Evolutionary conservation across 2,888 invertebrate genomes (phyloP).

Genomic region (Rotaria socialis): DNA sequence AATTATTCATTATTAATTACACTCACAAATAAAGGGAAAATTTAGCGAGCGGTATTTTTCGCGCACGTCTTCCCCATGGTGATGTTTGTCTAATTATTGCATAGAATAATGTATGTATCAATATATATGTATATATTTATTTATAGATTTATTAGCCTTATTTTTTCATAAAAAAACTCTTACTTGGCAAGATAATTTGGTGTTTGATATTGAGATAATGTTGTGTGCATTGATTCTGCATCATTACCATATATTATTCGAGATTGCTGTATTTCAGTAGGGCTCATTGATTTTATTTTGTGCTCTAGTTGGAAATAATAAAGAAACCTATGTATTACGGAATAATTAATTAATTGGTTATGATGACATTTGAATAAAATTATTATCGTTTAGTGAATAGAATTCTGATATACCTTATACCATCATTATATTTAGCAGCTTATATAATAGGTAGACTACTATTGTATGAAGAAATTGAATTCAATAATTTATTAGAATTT

Average conservation of each 20-base stretch:
- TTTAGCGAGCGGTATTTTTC: not conserved
- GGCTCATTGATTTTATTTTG: constrained; percentile 3
- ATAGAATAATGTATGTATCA: not conserved
- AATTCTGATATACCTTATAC: no score
- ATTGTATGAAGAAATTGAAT: no score
- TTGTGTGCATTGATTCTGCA: not conserved
- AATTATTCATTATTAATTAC: not conserved
- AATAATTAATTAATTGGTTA: no score
- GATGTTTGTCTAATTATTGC: not conserved
- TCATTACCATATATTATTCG: not conserved
- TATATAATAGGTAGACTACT: no score
- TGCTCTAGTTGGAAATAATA: not conserved
- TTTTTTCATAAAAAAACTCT: not conserved
- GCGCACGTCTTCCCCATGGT: not conserved
- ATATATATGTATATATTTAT: no score
- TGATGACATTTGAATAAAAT: no score
- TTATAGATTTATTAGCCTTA: no score
- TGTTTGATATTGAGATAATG: constrained; percentile 11
- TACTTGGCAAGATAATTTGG: not conserved
- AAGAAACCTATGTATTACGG: not conserved
- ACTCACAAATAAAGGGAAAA: constrained; percentile 15
- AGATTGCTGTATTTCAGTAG: not conserved
- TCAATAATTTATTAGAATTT: no score
- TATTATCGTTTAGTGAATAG: no score
- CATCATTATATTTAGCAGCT: no score